These are phyloP conservation scores for Phlogophora meticulosa DNA, from an alignment of 2,888 invertebrate species.

Conservation along the genomic window DNA sequence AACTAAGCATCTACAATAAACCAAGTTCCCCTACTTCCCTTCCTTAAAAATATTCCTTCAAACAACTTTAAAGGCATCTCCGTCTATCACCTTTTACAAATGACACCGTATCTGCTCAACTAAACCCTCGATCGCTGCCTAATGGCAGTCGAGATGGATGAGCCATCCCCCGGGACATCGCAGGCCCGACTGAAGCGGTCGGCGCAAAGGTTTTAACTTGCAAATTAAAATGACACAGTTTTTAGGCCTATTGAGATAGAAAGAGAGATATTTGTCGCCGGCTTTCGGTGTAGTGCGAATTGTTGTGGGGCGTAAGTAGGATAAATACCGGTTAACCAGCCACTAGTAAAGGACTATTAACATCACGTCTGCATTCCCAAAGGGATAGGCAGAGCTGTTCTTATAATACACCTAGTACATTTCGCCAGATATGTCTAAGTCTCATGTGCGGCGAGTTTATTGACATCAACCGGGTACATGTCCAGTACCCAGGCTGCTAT, in stretches of 20 bases:
- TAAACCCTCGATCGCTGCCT: slow-evolving; percentile 54
- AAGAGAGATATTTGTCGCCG: background rate
- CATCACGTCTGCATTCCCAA: too few relatives aligned
- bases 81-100: slow-evolving; percentile 56
- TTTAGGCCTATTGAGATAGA: slow-evolving; percentile 24
- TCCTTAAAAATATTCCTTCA: background rate
- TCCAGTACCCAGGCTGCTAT: too few relatives aligned
- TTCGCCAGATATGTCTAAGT: too few relatives aligned
- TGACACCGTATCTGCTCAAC: slow-evolving; percentile 49
- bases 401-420: too few relatives aligned
- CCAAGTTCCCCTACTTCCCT: too few relatives aligned
- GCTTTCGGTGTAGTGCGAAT: background rate
- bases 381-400: too few relatives aligned
- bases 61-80: slow-evolving; percentile 17
- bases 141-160: slow-evolving; percentile 64
- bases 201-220: slow-evolving; percentile 57
- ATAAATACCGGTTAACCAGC: too few relatives aligned
- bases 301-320: background rate
- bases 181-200: slow-evolving; percentile 35
- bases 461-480: too few relatives aligned
- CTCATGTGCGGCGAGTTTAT: too few relatives aligned
- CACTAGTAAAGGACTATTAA: too few relatives aligned
- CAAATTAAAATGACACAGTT: slow-evolving; percentile 62
- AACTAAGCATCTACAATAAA: background rate
- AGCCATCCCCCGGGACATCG: slow-evolving; percentile 46